Evolutionary conservation across 2,888 invertebrate species (phyloP).

Genomic region (Mechanitis messenoides): DNA sequence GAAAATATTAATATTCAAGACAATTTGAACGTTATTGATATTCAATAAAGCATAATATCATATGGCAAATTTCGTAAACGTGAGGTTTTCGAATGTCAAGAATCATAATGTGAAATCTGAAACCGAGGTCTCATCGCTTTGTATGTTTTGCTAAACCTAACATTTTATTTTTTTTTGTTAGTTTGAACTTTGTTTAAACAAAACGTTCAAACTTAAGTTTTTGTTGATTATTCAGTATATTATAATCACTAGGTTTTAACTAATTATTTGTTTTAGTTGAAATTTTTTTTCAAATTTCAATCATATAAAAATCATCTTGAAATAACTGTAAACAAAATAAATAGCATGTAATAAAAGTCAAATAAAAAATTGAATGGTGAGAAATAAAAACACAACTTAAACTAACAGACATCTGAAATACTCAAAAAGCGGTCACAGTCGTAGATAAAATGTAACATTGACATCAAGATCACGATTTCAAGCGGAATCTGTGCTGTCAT

Average conservation of each 20-base stretch:
- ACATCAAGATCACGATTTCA: constrained; percentile 61
- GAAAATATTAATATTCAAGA: constrained; percentile 12
- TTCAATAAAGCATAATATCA: constrained; percentile 7
- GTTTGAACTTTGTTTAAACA: constrained; percentile 9
- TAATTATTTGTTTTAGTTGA: too few relatives aligned
- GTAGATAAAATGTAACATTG: constrained; percentile 51
- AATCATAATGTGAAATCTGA: constrained; percentile 29
- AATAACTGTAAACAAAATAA: not conserved
- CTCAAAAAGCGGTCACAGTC: constrained; percentile 29
- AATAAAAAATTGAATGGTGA: constrained; percentile 4
- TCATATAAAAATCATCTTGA: too few relatives aligned
- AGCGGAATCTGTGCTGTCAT: constrained; percentile 47
- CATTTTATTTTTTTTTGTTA: constrained; percentile 13
- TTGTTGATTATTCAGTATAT: not conserved
- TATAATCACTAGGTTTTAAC: too few relatives aligned
- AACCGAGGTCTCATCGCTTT: constrained; percentile 13
- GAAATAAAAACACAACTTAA: constrained; percentile 22
- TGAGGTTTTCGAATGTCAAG: constrained; percentile 36
- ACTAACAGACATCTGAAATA: constrained; percentile 25
- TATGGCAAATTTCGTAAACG: constrained; percentile 10
- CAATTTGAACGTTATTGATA: constrained; percentile 8
- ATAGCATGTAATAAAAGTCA: not conserved
- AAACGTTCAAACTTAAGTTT: constrained; percentile 1
- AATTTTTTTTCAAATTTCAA: too few relatives aligned
- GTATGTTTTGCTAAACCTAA: constrained; percentile 16